Evolutionary conservation across 2,888 invertebrate species (phyloP).

Genomic region (Polyploca ridens): DNA sequence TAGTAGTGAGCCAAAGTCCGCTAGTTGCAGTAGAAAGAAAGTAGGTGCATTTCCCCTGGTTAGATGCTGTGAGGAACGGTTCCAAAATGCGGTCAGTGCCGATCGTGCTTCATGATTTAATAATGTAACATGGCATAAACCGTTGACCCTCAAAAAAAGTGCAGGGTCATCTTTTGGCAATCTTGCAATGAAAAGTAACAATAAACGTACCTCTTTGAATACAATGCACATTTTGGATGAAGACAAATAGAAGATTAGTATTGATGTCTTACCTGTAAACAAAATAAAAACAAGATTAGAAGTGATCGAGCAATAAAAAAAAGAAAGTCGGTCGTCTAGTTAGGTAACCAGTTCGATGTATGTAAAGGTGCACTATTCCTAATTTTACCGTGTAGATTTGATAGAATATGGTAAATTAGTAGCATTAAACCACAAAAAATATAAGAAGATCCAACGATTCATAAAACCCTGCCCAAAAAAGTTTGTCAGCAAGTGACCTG

Average conservation of each 20-base stretch:
- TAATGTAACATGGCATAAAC: conserved; percentile 35
- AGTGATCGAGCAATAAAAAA: conserved; percentile 28
- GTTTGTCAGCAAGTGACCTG: neutral
- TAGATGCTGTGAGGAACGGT: conserved; percentile 67
- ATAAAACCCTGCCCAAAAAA: neutral
- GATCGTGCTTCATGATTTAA: conserved; percentile 52
- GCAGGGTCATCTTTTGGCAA: conserved; percentile 5
- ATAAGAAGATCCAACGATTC: neutral
- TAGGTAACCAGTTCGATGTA: conserved; percentile 33
- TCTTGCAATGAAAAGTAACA: conserved; percentile 5
- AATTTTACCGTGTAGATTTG: no score
- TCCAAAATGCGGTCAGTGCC: conserved; percentile 69
- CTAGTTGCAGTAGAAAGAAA: conserved; percentile 78
- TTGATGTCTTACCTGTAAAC: conserved; percentile 48
- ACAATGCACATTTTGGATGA: no score
- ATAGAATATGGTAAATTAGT: no score
- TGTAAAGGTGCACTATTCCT: neutral
- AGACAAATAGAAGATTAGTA: neutral
- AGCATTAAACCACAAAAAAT: no score
- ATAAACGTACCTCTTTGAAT: conserved; percentile 5
- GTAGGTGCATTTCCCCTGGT: conserved; percentile 73
- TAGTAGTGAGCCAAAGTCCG: conserved; percentile 46
- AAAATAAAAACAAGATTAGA: conserved; percentile 29
- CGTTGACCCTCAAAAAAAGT: conserved; percentile 26
- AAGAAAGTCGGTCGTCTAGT: conserved; percentile 43